Evolutionary conservation across 2,888 invertebrate species (phyloP).

Genomic region (Pyrocoelia pectoralis): DNA sequence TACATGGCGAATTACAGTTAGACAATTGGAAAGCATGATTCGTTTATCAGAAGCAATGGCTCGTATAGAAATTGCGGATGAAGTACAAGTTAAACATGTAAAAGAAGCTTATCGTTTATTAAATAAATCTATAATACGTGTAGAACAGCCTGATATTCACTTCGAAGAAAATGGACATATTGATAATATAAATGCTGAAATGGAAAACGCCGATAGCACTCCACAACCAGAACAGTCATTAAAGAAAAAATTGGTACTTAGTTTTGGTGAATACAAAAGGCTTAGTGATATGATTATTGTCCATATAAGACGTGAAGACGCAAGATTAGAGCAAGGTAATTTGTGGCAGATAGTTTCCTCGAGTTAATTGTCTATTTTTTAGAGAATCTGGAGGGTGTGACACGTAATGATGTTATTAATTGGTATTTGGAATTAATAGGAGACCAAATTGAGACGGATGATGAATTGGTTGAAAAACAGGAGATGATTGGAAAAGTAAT

Average conservation of each 20-base stretch:
- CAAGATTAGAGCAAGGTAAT: slow-evolving; percentile 70
- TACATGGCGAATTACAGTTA: slow-evolving; percentile 96
- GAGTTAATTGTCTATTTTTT: slow-evolving; percentile 33
- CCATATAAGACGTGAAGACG: slow-evolving; percentile 87
- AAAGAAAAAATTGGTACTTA: slow-evolving; percentile 81
- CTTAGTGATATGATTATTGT: slow-evolving; percentile 91
- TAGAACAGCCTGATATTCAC: slow-evolving; percentile 97
- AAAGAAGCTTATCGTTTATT: slow-evolving; percentile 86
- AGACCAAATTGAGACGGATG: slow-evolving; percentile 88
- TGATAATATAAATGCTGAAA: slow-evolving; percentile 62
- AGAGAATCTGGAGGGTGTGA: slow-evolving; percentile 65
- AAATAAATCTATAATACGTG: slow-evolving; percentile 96
- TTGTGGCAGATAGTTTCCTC: too few relatives aligned
- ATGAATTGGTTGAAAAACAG: slow-evolving; percentile 88
- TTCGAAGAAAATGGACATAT: slow-evolving; percentile 76
- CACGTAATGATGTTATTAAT: slow-evolving; percentile 82
- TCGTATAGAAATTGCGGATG: slow-evolving; percentile 92
- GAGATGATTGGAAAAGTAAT: slow-evolving; percentile 92
- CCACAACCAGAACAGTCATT: slow-evolving; percentile 43
- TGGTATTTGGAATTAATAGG: slow-evolving; percentile 94
- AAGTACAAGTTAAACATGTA: slow-evolving; percentile 88
- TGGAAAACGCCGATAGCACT: slow-evolving; percentile 56
- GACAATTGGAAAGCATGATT: slow-evolving; percentile 95
- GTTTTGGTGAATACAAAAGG: slow-evolving; percentile 93
- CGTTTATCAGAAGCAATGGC: slow-evolving; percentile 97